Evolutionary conservation across 2,888 invertebrate genomes (phyloP), one percentile per base, ranked within the genome.

Genomic region (Agonopterix heracliana): DNA sequence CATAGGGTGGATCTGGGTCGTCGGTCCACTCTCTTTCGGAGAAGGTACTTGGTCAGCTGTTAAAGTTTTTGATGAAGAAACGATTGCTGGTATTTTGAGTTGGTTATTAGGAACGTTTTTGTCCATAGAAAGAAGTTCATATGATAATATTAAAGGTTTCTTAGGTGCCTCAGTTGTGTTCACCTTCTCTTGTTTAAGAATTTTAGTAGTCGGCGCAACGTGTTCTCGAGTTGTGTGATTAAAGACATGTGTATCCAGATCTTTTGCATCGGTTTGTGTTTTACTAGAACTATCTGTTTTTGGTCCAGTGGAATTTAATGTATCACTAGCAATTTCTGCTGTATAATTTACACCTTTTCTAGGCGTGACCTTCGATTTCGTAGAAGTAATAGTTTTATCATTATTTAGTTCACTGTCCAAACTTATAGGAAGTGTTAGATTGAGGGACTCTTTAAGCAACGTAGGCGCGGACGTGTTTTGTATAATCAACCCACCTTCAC

Each of bases 61-160:
- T 13, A 63, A 40, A 26, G 68, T 57, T 47, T 64, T 67, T 12
- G 64, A 57, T 49, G 76, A 71, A 34, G 71, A 59, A 46, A 61
- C 62, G 1, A 60, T 26, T n/a, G 35, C 46, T 34, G 63, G 50
- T 8, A 55, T 46, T 41, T 54, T 63, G 47, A 47, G 52, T 52
- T 59, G 47, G 36, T 59, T 52, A 38, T 57, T 53, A 46, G 63
- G 52, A 45, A 58, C 54, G 9, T 61, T 54, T 55, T 60, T 55
- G 44, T 66, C 69, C 55, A 64, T 60, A 49, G 69, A 74, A 40
- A 61, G 68, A 44, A 80, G 60, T 55, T 81, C 78, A 58, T 70
- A 73, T 26, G 76, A 77, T 45, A 81, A 52, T 41, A 78, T 52
- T 43, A 59, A 47, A 38, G 86, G 86, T 49, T 87, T 86, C 47